These are phyloP conservation scores for Gopherus evgoodei DNA, from an alignment of 2,113 vertebrate species.

Conservation along the genomic window DNA sequence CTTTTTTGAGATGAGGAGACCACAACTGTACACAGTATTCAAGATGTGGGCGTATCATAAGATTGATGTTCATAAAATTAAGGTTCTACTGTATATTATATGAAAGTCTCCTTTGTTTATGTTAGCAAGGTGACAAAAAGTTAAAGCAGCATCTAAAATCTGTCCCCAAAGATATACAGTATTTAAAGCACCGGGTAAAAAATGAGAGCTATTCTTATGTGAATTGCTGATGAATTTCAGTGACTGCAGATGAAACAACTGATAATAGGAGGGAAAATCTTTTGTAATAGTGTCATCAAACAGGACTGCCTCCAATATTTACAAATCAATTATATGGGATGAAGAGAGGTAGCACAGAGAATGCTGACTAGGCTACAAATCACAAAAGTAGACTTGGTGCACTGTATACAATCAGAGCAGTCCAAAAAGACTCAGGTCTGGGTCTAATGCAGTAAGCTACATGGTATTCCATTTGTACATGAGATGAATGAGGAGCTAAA, in stretches of 20 bases:
- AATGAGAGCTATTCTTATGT: background rate
- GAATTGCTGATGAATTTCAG: background rate
- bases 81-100: background rate
- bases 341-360: background rate
- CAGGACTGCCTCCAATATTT: background rate
- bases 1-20: no score
- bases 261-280: background rate
- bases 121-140: background rate
- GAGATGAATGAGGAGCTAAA: background rate
- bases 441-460: background rate
- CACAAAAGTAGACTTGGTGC: background rate
- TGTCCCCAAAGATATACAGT: background rate
- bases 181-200: background rate
- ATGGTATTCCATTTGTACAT: background rate
- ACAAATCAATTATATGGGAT: background rate
- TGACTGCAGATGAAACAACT: background rate
- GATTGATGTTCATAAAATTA: background rate
- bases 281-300: background rate
- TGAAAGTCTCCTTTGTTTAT: background rate
- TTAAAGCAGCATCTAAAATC: background rate
- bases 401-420: background rate
- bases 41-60: background rate
- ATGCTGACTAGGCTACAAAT: background rate
- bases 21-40: no score
- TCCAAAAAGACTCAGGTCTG: background rate